Evolutionary conservation across 2,888 invertebrate species (phyloP).

Genomic region (Odontothrips loti): DNA sequence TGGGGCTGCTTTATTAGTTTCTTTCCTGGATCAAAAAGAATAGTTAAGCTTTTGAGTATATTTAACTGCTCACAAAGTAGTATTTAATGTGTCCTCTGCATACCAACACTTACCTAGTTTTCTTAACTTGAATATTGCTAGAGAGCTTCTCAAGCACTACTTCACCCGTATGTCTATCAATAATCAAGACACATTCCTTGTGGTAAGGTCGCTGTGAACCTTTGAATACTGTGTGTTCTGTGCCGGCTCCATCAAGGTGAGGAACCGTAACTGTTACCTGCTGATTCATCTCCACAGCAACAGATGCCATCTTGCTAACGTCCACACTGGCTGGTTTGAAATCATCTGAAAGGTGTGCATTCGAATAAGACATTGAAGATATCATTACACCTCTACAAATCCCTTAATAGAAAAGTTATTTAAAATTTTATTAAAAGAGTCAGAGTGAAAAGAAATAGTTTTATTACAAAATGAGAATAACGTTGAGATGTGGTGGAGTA

Average conservation of each 20-base stretch:
- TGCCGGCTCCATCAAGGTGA: conserved; percentile 88
- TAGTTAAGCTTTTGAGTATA: not conserved
- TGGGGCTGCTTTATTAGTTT: conserved; percentile 15
- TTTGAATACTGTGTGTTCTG: conserved; percentile 88
- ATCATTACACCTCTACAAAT: too few relatives aligned
- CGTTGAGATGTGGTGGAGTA: not conserved
- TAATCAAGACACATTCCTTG: conserved; percentile 92
- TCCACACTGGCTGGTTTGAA: conserved; percentile 98
- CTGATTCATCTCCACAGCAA: conserved; percentile 80
- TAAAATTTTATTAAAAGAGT: not conserved
- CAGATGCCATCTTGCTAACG: conserved; percentile 81
- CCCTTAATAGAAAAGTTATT: not conserved
- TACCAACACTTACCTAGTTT: conserved; percentile 62
- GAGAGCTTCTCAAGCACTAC: conserved; percentile 88
- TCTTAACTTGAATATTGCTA: conserved; percentile 88
- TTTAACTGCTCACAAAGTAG: not conserved
- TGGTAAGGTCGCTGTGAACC: conserved; percentile 88
- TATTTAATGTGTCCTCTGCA: not conserved
- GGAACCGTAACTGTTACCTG: conserved; percentile 92
- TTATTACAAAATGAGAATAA: not conserved
- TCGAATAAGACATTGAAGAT: not conserved
- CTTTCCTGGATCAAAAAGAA: not conserved
- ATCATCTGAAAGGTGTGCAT: conserved; percentile 65
- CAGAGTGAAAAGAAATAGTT: not conserved
- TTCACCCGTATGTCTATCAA: conserved; percentile 87